Conservation (phyloP, 1,140 invertebrate species). For the Bombus balteatus region DNA sequence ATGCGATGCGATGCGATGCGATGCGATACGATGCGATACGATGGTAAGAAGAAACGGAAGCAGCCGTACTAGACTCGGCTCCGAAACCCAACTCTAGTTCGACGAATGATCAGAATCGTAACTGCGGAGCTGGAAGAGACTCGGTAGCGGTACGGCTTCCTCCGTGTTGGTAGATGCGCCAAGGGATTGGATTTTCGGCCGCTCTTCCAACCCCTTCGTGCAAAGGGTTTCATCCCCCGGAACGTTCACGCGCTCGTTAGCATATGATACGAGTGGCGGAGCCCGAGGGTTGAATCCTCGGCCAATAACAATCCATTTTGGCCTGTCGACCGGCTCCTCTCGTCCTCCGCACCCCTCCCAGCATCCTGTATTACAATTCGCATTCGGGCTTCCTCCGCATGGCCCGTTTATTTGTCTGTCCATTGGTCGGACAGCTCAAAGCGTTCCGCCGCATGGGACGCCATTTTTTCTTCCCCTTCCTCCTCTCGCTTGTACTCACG, state of each 20-base stretch:
- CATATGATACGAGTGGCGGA: conserved; percentile 70
- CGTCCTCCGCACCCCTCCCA: conserved; percentile 13
- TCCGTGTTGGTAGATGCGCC: conserved; percentile 40
- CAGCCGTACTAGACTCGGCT: conserved; percentile 1
- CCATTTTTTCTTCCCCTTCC: conserved; percentile 55
- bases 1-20: too few relatives aligned
- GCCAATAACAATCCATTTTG: conserved; percentile 75
- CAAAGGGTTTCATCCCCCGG: conserved; percentile 60
- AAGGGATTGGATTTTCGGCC: conserved; percentile 69
- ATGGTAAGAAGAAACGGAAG: conserved; percentile 8
- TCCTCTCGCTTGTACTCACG: conserved; percentile 37
- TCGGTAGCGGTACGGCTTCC: conserved; percentile 57
- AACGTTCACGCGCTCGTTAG: conserved; percentile 73
- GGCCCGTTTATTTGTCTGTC: conserved; percentile 72
- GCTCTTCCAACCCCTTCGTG: conserved; percentile 48
- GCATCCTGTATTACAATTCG: conserved; percentile 48
- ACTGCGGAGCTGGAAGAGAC: conserved; percentile 41
- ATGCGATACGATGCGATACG: background rate
- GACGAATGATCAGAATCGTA: conserved; percentile 38
- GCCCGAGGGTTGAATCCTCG: conserved; percentile 72
- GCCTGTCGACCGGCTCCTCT: conserved; percentile 59
- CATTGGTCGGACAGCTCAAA: conserved; percentile 72
- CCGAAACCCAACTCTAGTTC: conserved; percentile 13
- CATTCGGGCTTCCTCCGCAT: conserved; percentile 50
- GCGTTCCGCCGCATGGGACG: conserved; percentile 49